Conservation (phyloP, 2,113 vertebrate species). For the Raja brachyura region DNA sequence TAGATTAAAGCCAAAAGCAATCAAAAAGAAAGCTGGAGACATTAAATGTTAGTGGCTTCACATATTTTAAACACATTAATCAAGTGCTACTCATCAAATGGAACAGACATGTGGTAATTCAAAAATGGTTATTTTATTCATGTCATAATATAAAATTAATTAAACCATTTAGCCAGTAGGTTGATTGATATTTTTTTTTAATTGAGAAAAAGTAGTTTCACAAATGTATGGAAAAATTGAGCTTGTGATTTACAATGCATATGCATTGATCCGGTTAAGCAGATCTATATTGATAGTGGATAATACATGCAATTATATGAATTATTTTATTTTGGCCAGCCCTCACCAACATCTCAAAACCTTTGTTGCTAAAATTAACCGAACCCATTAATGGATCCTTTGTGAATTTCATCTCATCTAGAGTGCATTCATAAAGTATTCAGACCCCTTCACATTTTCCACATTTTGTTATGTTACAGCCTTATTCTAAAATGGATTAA, state of each 20-base stretch:
- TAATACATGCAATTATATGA: slow-evolving; percentile 49
- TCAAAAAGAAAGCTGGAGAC: too few species aligned
- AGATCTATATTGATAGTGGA: slow-evolving; percentile 48
- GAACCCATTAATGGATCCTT: slow-evolving; percentile 55
- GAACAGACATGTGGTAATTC: not conserved
- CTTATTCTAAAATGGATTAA: too few species aligned
- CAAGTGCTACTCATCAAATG: too few species aligned
- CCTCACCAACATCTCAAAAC: slow-evolving; percentile 52
- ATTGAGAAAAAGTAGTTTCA: not conserved
- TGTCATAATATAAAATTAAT: not conserved
- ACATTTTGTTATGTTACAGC: too few species aligned
- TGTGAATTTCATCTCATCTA: slow-evolving; percentile 68
- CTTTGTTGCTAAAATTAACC: slow-evolving; percentile 50
- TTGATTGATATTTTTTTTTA: not conserved
- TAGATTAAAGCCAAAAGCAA: too few species aligned
- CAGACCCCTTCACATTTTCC: too few species aligned
- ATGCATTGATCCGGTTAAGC: slow-evolving; percentile 40
- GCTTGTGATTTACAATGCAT: slow-evolving; percentile 38
- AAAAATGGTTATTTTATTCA: too few species aligned
- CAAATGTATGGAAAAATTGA: slow-evolving; percentile 33
- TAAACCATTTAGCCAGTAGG: slow-evolving; percentile 8
- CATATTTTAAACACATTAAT: too few species aligned
- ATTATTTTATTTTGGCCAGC: slow-evolving; percentile 49
- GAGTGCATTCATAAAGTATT: too few species aligned
- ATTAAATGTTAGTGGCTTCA: too few species aligned